A percentile compares a stretch with the other conserved stretches of the same genome.
Conservation (phyloP, 2,797 vertebrate genomes). For the Otolemur crassicaudatus region DNA sequence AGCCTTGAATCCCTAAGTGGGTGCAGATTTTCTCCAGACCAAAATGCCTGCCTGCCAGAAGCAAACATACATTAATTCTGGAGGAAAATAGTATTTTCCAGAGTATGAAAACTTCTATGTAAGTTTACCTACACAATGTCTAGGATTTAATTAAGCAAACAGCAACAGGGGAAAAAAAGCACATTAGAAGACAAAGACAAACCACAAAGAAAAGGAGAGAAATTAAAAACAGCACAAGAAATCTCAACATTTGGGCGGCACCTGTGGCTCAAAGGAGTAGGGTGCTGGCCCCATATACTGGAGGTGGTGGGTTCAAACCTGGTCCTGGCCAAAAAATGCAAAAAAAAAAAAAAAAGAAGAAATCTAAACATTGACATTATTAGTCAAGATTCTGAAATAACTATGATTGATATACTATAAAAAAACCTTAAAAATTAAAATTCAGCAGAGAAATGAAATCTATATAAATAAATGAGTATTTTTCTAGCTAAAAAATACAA, state of each 20-base stretch:
- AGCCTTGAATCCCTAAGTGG: neutral
- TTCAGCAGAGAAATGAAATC: neutral
- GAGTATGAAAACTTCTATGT: neutral
- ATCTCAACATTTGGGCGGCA: neutral
- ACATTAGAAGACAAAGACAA: constrained; percentile 21
- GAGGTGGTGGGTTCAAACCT: too few relatives aligned
- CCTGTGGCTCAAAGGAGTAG: too few relatives aligned
- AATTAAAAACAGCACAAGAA: neutral
- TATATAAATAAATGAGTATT: neutral
- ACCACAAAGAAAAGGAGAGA: neutral
- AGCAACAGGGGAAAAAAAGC: neutral
- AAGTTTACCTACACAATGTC: neutral
- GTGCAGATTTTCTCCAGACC: neutral
- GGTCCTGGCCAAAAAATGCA: too few relatives aligned
- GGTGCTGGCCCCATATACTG: too few relatives aligned
- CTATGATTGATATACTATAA: neutral
- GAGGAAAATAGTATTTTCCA: neutral
- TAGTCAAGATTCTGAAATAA: constrained; percentile 30
- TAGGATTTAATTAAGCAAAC: neutral
- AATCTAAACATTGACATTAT: neutral
- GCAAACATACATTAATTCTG: neutral
- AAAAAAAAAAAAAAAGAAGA: neutral
- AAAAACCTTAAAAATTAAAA: neutral
- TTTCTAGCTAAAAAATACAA: constrained; percentile 46
- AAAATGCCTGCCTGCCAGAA: constrained; percentile 5